These are phyloP conservation scores for Sesamia inferens DNA, from an alignment of 2,888 invertebrate genomes.

Conservation along the genomic window DNA sequence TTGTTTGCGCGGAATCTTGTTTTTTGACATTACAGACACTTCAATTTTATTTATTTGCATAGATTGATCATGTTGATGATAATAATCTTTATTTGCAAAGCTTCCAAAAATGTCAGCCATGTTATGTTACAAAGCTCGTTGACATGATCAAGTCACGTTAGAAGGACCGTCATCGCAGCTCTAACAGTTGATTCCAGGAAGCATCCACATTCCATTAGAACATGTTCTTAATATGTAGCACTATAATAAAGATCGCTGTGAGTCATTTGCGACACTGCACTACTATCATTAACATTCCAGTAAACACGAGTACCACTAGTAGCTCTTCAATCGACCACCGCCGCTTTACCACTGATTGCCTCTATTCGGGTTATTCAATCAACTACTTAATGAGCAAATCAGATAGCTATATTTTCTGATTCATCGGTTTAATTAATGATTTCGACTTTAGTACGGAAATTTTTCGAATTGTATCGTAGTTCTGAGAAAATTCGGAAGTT, in stretches of 20 bases:
- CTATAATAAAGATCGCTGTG: conserved; percentile 73
- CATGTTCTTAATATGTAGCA: conserved; percentile 82
- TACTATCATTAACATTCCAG: conserved; percentile 84
- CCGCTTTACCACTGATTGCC: conserved; percentile 70
- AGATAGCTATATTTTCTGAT: conserved; percentile 69
- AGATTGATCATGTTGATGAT: not conserved
- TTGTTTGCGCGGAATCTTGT: not conserved
- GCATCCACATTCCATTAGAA: conserved; percentile 86
- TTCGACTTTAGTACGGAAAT: conserved; percentile 70
- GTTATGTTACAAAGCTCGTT: conserved; percentile 10
- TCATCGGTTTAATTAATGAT: conserved; percentile 71
- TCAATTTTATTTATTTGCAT: conserved; percentile 2
- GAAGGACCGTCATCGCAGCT: conserved; percentile 63
- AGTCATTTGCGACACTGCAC: conserved; percentile 86
- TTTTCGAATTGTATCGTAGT: conserved; percentile 66
- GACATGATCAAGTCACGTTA: conserved; percentile 31
- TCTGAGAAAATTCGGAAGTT: conserved; percentile 69
- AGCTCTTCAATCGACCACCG: conserved; percentile 69
- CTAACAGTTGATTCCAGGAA: conserved; percentile 79
- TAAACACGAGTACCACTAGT: conserved; percentile 72
- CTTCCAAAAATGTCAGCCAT: not conserved
- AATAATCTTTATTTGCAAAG: not conserved
- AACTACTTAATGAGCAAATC: conserved; percentile 73
- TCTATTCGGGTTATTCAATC: conserved; percentile 71
- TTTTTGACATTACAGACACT: not conserved